Percentiles rank a stretch among this genome's conserved stretches.
These are phyloP conservation scores for Drosophila ogumai DNA, from an alignment of 1,140 invertebrate genomes.

Conservation along the genomic window DNA sequence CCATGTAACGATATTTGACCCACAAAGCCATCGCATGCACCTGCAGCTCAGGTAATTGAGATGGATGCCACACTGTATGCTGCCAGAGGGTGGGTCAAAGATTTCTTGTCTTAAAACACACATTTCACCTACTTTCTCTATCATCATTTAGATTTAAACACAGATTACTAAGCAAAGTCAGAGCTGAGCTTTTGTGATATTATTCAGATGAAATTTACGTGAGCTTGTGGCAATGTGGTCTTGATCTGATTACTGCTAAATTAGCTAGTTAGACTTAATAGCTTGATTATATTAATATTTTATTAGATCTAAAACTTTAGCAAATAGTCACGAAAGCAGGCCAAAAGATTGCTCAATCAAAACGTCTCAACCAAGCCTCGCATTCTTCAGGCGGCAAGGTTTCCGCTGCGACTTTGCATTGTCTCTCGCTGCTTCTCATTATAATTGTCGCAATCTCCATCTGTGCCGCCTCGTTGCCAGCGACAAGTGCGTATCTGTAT, in stretches of 20 bases:
- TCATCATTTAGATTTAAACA: constrained; percentile 8
- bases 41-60: constrained; percentile 37
- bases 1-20: constrained; percentile 29
- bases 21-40: constrained; percentile 28
- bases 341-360: not conserved
- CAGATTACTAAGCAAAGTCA: not conserved
- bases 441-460: constrained; percentile 76
- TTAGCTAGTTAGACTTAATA: not conserved
- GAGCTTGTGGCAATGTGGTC: not conserved
- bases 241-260: constrained; percentile 9
- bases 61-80: constrained; percentile 11
- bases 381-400: constrained; percentile 31
- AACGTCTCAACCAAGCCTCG: constrained; percentile 46
- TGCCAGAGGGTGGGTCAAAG: constrained; percentile 3
- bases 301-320: not conserved
- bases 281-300: constrained; percentile 13
- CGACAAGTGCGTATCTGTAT: constrained; percentile 69
- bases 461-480: constrained; percentile 74
- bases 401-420: constrained; percentile 69
- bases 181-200: not conserved
- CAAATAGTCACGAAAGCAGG: not conserved
- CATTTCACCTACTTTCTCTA: constrained; percentile 7
- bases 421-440: constrained; percentile 69
- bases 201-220: constrained; percentile 2
- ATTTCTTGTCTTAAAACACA: not conserved